Conservation (phyloP, 2,113 vertebrate species). For the Dasyornis broadbenti region DNA sequence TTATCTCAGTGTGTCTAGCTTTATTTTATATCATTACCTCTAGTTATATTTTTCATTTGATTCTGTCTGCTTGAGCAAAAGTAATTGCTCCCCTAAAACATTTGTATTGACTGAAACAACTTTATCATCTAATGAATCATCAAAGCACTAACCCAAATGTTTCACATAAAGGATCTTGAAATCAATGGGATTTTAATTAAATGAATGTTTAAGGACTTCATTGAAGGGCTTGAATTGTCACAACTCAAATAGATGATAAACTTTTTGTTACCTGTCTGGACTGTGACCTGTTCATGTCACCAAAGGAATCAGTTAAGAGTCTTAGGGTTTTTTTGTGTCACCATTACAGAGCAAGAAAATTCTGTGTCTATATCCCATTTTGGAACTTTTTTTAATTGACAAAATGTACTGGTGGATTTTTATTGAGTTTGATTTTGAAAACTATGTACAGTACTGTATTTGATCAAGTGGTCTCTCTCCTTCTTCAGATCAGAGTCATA, state of each 20-base stretch:
- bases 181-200: neutral
- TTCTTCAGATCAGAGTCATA: neutral
- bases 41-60: neutral
- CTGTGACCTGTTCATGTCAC: neutral
- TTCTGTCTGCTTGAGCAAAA: neutral
- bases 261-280: neutral
- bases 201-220: neutral
- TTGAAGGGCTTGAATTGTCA: neutral
- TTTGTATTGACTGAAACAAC: neutral
- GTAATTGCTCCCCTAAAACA: neutral
- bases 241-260: neutral
- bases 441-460: neutral
- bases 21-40: neutral
- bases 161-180: neutral
- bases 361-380: neutral
- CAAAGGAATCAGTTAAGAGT: neutral
- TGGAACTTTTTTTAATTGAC: neutral
- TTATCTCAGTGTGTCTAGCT: neutral
- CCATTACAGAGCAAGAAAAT: neutral
- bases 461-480: neutral
- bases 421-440: neutral
- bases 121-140: neutral
- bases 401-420: neutral
- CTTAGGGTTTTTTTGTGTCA: neutral
- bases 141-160: neutral